These are phyloP conservation scores for Polyploca ridens DNA, from an alignment of 2,888 invertebrate species.

Conservation along the genomic window DNA sequence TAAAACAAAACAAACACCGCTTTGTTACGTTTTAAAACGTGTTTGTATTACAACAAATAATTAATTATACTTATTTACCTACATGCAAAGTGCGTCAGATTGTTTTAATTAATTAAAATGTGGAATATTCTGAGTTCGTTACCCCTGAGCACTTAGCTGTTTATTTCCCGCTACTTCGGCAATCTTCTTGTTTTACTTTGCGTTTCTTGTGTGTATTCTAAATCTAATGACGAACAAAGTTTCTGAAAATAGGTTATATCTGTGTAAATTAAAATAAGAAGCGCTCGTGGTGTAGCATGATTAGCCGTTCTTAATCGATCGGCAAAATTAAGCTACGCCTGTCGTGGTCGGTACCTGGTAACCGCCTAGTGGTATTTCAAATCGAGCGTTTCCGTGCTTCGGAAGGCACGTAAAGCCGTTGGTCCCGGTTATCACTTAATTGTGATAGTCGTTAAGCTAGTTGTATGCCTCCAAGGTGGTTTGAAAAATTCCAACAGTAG, in stretches of 20 bases:
- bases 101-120: conserved; percentile 5
- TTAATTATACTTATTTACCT: conserved; percentile 36
- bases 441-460: no score
- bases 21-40: conserved; percentile 31
- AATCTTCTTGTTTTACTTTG: neutral
- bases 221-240: conserved; percentile 1
- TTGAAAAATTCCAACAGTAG: no score
- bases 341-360: no score
- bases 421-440: no score
- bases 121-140: neutral
- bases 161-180: neutral
- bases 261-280: no score
- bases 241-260: neutral
- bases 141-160: neutral
- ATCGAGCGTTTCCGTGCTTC: no score
- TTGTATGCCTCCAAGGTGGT: no score
- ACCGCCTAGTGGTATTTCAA: no score
- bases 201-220: neutral
- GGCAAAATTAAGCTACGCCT: no score
- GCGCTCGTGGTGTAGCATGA: no score
- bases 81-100: conserved; percentile 11
- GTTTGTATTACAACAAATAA: conserved; percentile 28
- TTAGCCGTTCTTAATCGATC: no score
- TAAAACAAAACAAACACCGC: conserved; percentile 32
- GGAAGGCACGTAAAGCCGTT: no score